These are phyloP conservation scores for Otolemur crassicaudatus DNA, from an alignment of 2,797 vertebrate genomes.

Conservation along the genomic window DNA sequence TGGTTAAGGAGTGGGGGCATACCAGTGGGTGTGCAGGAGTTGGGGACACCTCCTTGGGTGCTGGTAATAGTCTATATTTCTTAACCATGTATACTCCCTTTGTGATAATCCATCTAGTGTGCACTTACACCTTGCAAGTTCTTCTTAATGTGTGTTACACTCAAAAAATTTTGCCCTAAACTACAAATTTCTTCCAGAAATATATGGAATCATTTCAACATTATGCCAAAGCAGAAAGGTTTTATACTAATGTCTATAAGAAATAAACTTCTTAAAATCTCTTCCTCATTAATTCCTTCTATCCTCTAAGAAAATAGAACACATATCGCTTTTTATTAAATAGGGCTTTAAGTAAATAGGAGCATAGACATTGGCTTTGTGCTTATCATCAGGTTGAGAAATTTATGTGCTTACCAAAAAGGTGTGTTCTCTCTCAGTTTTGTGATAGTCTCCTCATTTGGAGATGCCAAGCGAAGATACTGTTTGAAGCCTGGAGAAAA, in stretches of 20 bases:
- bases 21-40: rapidly evolving
- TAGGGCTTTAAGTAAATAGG: not conserved
- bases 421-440: not conserved
- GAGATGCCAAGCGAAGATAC: not conserved
- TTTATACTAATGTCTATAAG: not conserved
- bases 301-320: not conserved
- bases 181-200: not conserved
- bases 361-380: not conserved
- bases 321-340: not conserved
- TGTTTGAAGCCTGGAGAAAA: slow-evolving; percentile 50
- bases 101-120: not conserved
- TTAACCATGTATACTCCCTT: not conserved
- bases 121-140: not conserved
- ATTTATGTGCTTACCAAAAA: slow-evolving; percentile 17
- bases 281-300: not conserved
- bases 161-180: not conserved
- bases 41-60: rapidly evolving
- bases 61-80: not conserved
- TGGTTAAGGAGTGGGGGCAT: not conserved
- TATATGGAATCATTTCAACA: not conserved
- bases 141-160: not conserved
- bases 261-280: not conserved
- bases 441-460: not conserved
- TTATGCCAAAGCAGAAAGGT: not conserved
- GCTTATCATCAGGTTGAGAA: not conserved